Evolutionary conservation across 2,888 invertebrate species (phyloP), one percentile per base, ranked within the genome.

Genomic region (Nomada goodeniana): DNA sequence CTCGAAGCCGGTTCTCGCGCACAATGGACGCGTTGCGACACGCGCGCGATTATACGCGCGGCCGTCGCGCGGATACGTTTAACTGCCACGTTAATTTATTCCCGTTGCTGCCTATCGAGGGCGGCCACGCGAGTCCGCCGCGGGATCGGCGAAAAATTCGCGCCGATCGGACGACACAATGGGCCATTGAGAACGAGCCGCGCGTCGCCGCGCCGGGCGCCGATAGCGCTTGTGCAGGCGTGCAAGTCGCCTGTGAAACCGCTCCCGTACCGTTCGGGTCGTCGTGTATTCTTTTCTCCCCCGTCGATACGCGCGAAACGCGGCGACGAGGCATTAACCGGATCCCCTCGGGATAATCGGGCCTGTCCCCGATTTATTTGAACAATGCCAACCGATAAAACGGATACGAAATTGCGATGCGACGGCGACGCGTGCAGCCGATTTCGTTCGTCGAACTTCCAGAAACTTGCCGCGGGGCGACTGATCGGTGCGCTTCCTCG

Each of bases 21-120:
- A 90, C 90, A 90, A 90, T 90, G 89, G 89, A 84, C 83, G 81
- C 85, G 87, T 90, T 90, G 87, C 90, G 88, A 90, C 90, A 90
- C 80, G 86, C 82, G 82, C 82, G 81, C 83, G 87, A 89, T 89
- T 87, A 87, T 85, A 87, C 83, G 65, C 80, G 85, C 77, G 80
- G 71, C 82, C 80, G 83, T 71, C 73, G 77, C 76, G 71, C 82
- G 83, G 84, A 85, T 84, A 86, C 84, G 85, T 84, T 88, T 85
- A 87, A 87, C 89, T 81, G 90, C 83, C 88, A 86, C 81, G 88
- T 89, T 90, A 90, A 90, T 90, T 90, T 90, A 90, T 90, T 90
- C 90, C 75, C 83, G 73, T 78, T 84, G 88, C 83, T 86, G 88
- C 75, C 82, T 88, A 88, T 88, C 88, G 87, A 85, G 89, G 85